Conservation (phyloP, 2,113 vertebrate genomes). For the Podiceps cristatus region DNA sequence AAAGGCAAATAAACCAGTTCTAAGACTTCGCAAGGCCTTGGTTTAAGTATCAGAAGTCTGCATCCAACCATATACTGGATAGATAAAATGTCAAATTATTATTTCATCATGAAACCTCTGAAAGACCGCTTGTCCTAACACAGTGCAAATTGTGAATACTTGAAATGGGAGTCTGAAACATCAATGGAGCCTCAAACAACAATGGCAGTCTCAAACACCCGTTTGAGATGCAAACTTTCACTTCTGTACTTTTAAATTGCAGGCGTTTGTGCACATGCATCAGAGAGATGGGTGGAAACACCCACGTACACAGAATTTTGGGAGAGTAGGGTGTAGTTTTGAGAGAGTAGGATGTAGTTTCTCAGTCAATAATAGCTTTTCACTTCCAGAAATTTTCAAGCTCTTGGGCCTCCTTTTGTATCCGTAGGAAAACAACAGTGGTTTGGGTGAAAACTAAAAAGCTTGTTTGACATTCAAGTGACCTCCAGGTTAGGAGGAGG, state of each 20-base stretch:
- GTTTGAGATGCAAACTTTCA: not conserved
- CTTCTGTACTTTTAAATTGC: not conserved
- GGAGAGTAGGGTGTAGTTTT: no score
- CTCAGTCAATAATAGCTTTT: not conserved
- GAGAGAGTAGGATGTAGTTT: not conserved
- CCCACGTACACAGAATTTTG: not conserved
- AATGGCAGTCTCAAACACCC: not conserved
- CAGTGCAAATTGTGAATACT: not conserved
- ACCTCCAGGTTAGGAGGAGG: not conserved
- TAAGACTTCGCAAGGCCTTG: not conserved
- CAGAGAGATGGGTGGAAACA: not conserved
- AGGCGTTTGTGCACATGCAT: not conserved
- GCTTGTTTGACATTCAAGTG: not conserved
- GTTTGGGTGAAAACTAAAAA: not conserved
- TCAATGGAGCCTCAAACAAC: no score
- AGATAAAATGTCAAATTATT: not conserved
- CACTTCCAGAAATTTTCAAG: not conserved
- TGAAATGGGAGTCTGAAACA: not conserved
- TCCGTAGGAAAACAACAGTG: not conserved
- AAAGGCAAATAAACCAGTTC: not conserved
- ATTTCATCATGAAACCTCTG: not conserved
- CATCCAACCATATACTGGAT: not conserved
- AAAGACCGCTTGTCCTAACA: not conserved
- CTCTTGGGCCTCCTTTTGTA: not conserved
- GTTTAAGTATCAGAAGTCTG: not conserved